Evolutionary conservation across 2,888 invertebrate genomes (phyloP).

Genomic region (Eurytoma adleriae): DNA sequence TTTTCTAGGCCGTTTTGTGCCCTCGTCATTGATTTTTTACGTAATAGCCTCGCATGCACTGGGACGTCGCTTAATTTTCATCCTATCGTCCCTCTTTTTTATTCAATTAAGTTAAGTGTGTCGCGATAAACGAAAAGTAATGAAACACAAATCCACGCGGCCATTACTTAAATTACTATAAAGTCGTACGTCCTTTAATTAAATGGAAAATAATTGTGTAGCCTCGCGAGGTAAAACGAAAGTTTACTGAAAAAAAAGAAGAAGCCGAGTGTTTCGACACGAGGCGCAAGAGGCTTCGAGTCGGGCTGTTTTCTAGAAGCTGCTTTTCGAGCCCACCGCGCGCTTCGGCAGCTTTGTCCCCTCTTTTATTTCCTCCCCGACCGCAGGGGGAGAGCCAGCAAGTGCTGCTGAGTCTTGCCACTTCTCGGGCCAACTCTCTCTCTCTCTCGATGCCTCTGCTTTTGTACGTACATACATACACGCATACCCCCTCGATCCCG

Average conservation of each 20-base stretch:
- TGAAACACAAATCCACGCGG: background rate
- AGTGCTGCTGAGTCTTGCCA: conserved; percentile 21
- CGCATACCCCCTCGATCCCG: background rate
- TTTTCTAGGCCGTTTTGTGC: background rate
- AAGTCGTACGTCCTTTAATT: too few species aligned
- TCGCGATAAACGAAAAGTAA: background rate
- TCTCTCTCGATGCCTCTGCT: conserved; percentile 14
- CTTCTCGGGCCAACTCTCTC: conserved; percentile 16
- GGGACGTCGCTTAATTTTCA: too few species aligned
- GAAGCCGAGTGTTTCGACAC: background rate
- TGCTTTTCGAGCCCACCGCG: conserved; percentile 1
- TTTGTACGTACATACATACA: background rate
- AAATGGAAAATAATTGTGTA: too few species aligned
- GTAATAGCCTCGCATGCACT: too few species aligned
- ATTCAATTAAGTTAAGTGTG: too few species aligned
- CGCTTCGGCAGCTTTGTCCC: background rate
- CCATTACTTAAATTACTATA: too few species aligned
- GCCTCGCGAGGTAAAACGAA: background rate
- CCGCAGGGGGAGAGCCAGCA: background rate
- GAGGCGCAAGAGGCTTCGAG: background rate
- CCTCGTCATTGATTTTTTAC: conserved; percentile 12
- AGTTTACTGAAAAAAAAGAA: background rate
- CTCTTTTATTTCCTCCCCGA: conserved; percentile 19
- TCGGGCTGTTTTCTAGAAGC: conserved; percentile 14
- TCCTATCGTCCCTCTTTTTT: too few species aligned